These are phyloP conservation scores for Podiceps cristatus DNA, from an alignment of 2,113 vertebrate genomes.

Conservation along the genomic window DNA sequence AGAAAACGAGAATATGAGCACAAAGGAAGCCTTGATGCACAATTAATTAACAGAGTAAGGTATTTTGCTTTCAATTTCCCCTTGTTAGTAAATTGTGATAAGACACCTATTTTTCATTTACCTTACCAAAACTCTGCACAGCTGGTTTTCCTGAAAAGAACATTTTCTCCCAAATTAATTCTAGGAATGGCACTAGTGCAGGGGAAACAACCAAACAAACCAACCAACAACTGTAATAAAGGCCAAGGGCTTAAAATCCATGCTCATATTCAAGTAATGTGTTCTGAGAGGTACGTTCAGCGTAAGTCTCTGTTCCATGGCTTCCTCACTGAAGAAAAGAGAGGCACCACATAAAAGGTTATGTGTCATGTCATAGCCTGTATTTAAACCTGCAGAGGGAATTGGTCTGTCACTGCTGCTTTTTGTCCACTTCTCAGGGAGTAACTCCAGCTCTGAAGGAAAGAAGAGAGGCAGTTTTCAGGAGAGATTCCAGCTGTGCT, in stretches of 20 bases:
- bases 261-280: neutral
- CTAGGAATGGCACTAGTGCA: neutral
- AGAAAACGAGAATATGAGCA: slow-evolving; percentile 25
- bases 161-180: slow-evolving; percentile 20
- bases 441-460: neutral
- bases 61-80: slow-evolving; percentile 34
- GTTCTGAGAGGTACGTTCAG: neutral
- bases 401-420: neutral
- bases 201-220: neutral
- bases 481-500: neutral
- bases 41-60: slow-evolving; percentile 56
- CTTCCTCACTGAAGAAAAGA: neutral
- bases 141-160: slow-evolving; percentile 49
- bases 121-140: neutral
- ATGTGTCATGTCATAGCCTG: neutral
- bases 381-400: neutral
- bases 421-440: neutral
- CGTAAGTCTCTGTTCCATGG: neutral
- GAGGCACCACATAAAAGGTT: neutral
- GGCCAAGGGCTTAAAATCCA: slow-evolving; percentile 13
- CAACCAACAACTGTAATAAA: neutral
- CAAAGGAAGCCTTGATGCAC: slow-evolving; percentile 46
- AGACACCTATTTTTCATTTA: slow-evolving; percentile 35
- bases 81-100: slow-evolving; percentile 18
- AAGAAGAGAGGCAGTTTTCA: neutral